phyloP scores from a whole-genome alignment of 2,113 vertebrate genomes.

The Pelvicachromis taeniatus region DNA sequence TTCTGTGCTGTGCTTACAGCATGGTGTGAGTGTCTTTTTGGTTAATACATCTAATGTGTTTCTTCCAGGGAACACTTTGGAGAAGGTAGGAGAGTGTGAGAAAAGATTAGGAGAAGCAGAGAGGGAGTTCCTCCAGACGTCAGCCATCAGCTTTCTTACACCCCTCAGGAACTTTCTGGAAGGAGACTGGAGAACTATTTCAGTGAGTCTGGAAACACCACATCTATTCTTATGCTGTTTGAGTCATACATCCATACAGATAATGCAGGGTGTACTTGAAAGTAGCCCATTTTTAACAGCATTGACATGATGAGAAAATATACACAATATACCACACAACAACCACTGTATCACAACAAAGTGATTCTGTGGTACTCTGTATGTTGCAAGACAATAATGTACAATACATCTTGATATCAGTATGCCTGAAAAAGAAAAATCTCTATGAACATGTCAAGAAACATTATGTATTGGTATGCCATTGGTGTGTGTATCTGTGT shows the following conservation, averaged over 20 bases:
- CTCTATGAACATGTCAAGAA: not conserved
- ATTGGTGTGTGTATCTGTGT: not conserved
- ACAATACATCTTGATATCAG: not conserved
- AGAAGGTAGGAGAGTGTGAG: constrained; percentile 87
- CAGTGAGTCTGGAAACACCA: constrained; percentile 74
- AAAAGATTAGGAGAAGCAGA: constrained; percentile 82
- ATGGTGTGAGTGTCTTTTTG: not conserved
- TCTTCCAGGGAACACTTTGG: constrained; percentile 76
- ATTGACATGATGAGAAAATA: too few relatives aligned
- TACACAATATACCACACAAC: not conserved
- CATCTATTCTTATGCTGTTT: not conserved
- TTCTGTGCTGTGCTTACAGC: not conserved
- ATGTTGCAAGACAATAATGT: not conserved
- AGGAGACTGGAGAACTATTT: constrained; percentile 93
- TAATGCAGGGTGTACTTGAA: too few relatives aligned
- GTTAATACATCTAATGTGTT: not conserved
- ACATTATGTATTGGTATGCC: not conserved
- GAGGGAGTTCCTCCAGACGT: constrained; percentile 85
- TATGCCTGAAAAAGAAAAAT: not conserved
- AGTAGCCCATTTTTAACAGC: too few relatives aligned
- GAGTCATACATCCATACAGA: too few relatives aligned
- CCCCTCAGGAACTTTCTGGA: constrained; percentile 95
- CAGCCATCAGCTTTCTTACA: constrained; percentile 87
- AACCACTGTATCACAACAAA: not conserved
- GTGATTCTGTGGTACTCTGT: not conserved